Base-by-base conservation (phyloP, 2,888 invertebrate genomes). In the Apamea sordens region DNA sequence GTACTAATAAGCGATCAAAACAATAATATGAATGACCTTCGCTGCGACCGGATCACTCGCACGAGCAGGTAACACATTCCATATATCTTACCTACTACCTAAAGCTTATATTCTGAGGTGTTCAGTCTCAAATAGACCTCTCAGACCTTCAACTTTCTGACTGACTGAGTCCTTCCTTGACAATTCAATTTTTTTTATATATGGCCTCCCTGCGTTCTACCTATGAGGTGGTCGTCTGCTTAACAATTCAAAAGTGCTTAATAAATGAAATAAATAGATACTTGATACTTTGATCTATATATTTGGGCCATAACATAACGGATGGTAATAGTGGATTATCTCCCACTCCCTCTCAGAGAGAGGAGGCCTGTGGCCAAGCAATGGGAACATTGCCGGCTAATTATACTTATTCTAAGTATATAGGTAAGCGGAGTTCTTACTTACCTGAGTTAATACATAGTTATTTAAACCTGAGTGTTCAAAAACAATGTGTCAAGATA, bases 21-120 rank as follows among this genome's bases (percentile, higher is more conserved):
- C 11, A 77, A 77, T 77, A 32, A 77, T 28, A 11, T 28, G 2
- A 28, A 56, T 56, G 36, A 50, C 36, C 21, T 59, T 75, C 53
- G 24, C 32, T 74, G 18, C 41, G 41, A 61, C 13, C 41, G 5
- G 24, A 6, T 32, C 24, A 24, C 21, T 36, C 4, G 21, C 15
- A 8, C 28, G n/a, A 21, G 18, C 5, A 63, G 21, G 41, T 28
- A 63, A 61, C 15, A 28, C 15, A 18, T 24, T 36, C 13, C 50
- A 36, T 21, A 0, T 8, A 73, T 13, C 7, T 36, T 36, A n/a
- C 69, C n/a, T 36, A 36, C 4, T 18, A n/a, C 15, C 13, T 44
- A 24, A 15, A 41, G 24, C 8, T 24, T 24, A 13, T 21, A 28
- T n/a, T 41, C 10, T 41, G 28, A 41, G 18, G 21, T 41, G 5